Conservation (phyloP, 2,797 vertebrate species). For the Emys orbicularis region DNA sequence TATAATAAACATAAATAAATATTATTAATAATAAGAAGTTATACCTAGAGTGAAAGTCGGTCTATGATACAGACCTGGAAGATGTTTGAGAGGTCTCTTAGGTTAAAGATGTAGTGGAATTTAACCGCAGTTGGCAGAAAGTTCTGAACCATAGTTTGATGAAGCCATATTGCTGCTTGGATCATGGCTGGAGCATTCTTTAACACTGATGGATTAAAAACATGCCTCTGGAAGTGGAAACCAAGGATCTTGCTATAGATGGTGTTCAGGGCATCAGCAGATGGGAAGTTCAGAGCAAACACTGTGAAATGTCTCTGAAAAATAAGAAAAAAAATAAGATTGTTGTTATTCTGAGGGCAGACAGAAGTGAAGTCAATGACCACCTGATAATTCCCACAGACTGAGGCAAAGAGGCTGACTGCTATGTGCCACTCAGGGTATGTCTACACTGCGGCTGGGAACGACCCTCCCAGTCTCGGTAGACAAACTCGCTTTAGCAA, state of each 20-base stretch:
- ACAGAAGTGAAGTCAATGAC: not conserved
- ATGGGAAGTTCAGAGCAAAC: slow-evolving; percentile 87
- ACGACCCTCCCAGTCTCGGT: no score
- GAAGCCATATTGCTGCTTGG: slow-evolving; percentile 81
- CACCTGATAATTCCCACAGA: not conserved
- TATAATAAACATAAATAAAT: not conserved
- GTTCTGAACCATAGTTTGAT: slow-evolving; percentile 81
- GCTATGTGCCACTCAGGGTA: not conserved
- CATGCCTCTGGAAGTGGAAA: slow-evolving; percentile 81
- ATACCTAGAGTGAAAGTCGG: not conserved
- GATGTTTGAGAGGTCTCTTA: slow-evolving; percentile 84
- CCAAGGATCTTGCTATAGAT: slow-evolving; percentile 86
- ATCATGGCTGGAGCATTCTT: slow-evolving; percentile 74
- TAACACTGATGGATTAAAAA: slow-evolving; percentile 78
- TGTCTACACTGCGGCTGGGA: not conserved
- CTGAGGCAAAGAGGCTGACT: not conserved
- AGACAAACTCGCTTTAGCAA: not conserved
- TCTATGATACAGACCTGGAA: slow-evolving; percentile 82
- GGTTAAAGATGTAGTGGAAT: slow-evolving; percentile 88
- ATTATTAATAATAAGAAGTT: no score
- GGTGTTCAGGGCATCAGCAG: slow-evolving; percentile 78
- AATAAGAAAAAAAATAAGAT: slow-evolving; percentile 10
- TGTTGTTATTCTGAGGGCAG: not conserved
- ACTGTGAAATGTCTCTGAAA: slow-evolving; percentile 88
- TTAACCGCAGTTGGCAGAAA: slow-evolving; percentile 86